These are phyloP conservation scores for Acrobasis consociella DNA, from an alignment of 2,888 invertebrate species.

Conservation along the genomic window DNA sequence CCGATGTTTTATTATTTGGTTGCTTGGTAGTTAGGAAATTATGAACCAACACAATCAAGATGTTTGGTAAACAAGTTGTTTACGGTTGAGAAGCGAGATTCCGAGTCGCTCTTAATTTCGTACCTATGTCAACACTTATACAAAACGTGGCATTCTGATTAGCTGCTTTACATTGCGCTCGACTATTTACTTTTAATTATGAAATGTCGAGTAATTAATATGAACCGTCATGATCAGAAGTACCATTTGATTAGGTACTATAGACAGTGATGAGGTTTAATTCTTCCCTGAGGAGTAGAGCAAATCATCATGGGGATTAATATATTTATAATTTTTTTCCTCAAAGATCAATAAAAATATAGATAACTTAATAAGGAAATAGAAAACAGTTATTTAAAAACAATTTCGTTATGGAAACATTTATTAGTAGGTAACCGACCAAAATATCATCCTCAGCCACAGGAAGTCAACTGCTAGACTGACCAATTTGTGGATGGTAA, in stretches of 20 bases:
- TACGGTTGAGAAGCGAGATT: constrained; percentile 11
- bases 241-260: constrained; percentile 21
- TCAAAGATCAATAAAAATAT: too few relatives aligned
- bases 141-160: constrained; percentile 13
- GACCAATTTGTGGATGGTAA: too few relatives aligned
- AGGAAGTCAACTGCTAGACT: too few relatives aligned
- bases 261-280: constrained; percentile 14
- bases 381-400: too few relatives aligned
- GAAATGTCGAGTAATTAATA: constrained; percentile 15
- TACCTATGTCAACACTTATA: constrained; percentile 15
- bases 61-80: constrained; percentile 21
- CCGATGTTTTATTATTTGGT: constrained; percentile 14
- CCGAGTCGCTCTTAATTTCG: constrained; percentile 9
- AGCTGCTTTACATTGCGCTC: background rate
- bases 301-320: too few relatives aligned
- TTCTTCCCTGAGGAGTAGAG: constrained; percentile 1
- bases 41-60: constrained; percentile 15
- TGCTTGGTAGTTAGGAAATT: constrained; percentile 12
- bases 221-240: constrained; percentile 8
- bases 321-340: too few relatives aligned
- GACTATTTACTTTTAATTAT: constrained; percentile 8
- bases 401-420: too few relatives aligned
- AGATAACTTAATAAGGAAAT: too few relatives aligned
- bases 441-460: too few relatives aligned
- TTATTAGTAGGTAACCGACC: too few relatives aligned